Evolutionary conservation across 2,797 vertebrate genomes (phyloP).

Genomic region (Jordanella pulchra): DNA sequence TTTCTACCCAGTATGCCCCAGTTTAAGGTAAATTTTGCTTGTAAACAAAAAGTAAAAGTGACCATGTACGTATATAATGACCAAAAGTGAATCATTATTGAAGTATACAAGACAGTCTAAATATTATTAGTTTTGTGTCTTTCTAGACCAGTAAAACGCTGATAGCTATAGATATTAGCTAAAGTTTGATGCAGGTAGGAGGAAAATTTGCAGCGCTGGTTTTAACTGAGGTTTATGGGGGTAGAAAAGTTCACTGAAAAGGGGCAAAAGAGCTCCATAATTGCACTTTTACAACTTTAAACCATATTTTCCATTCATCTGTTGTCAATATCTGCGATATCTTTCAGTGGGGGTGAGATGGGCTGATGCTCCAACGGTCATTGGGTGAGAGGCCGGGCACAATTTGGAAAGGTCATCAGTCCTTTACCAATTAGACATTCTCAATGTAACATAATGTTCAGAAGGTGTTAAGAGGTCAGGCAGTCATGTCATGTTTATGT

Average conservation of each 20-base stretch:
- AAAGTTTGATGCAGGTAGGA: too few species aligned
- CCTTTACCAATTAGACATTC: background rate
- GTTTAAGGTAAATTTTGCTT: too few species aligned
- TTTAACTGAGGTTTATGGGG: background rate
- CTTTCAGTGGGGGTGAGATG: background rate
- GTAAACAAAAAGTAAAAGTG: too few species aligned
- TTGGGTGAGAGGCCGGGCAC: background rate
- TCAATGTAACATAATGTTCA: slow-evolving; percentile 2
- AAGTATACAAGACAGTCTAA: too few species aligned
- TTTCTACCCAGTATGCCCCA: background rate
- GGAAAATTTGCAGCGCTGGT: too few species aligned
- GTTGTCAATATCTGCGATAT: background rate
- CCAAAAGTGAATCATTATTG: background rate
- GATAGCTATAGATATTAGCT: background rate
- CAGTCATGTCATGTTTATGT: slow-evolving; percentile 1
- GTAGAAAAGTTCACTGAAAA: background rate
- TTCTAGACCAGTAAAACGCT: background rate
- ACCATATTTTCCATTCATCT: background rate
- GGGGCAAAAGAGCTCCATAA: background rate
- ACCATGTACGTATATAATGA: background rate
- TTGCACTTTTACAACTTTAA: background rate
- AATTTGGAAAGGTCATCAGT: background rate
- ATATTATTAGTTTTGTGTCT: background rate
- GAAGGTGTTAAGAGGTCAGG: slow-evolving; percentile 11
- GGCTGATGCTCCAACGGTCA: background rate